Evolutionary conservation across 2,113 vertebrate species (phyloP).

Genomic region (Rhinolophus ferrumequinum): DNA sequence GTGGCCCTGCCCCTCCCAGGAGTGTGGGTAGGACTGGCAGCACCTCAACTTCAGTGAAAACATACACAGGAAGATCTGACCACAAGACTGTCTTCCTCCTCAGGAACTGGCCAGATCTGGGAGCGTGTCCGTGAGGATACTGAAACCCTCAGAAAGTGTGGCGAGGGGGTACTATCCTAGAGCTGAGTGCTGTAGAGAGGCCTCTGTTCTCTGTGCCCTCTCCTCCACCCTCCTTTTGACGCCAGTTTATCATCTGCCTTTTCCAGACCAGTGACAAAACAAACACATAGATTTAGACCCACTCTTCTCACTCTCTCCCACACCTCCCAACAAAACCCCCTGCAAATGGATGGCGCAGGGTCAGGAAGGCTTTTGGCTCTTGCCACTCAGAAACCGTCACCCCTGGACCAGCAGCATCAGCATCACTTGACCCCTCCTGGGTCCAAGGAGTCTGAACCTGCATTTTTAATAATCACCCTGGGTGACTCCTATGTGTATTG

Average conservation of each 20-base stretch:
- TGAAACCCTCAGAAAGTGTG: neutral
- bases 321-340: neutral
- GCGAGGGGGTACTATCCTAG: no score
- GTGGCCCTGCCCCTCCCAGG: neutral
- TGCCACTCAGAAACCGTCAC: neutral
- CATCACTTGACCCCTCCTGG: fast-evolving
- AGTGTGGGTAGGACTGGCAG: no score
- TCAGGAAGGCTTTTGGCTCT: neutral
- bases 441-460: neutral
- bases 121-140: neutral
- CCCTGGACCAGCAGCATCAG: neutral
- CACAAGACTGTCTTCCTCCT: neutral
- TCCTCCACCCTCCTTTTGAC: neutral
- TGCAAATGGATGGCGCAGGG: neutral
- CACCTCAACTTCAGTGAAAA: neutral
- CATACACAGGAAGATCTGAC: neutral
- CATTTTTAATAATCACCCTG: neutral
- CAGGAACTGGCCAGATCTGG: neutral
- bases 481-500: neutral
- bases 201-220: no score
- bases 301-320: neutral
- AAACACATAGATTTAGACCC: neutral
- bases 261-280: neutral
- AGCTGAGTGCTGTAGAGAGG: neutral
- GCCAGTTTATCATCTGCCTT: neutral